Evolutionary conservation across 92 coral and sea anemone species (phyloP), one percentile per base, ranked within the genome.

Genomic region (Phenganax stokvisi): DNA sequence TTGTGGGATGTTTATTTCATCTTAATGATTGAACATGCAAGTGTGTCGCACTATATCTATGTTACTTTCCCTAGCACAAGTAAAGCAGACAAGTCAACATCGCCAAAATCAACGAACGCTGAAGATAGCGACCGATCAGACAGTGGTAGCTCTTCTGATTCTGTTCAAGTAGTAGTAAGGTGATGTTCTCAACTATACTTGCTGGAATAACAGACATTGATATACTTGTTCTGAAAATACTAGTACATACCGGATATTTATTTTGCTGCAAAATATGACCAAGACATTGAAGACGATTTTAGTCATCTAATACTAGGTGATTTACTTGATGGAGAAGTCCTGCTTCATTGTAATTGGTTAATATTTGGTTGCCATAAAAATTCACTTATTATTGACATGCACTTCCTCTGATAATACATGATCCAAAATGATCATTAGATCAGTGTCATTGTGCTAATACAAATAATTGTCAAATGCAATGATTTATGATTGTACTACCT

Each of bases 151-250:
- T 30, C 60, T 62, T 82, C 85, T n/a, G 96, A 91, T 78, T 89
- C 85, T 72, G 88, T 93, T 37, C 85, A 92, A 79, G 97, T 93
- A 55, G 97, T 91, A 9, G 96, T 92, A 56, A 89, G 97, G 97
- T 93, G 73, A n/a, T 57, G 91, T 79, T 55, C 54, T 37, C 47
- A 37, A 37, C 3, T 5, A 37, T 37, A 37, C 3, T 37, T 37
- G 47, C 47, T 1, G 47, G 47, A 37, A 37, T 37, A 37, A 37
- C 47, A 37, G 47, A 37, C 47, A 20, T 67, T 27, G 52, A 68
- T 25, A 37, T 10, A 25, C 9, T 61, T 61, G 5, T 7, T 7
- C n/a, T 6, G 67, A 17, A 61, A 15, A 61, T 61, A 62, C 25
- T 28, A 62, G 27, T 62, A 62, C 4, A 61, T 61, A 17, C 47